phyloP scores from a whole-genome alignment of 1,140 invertebrate genomes.

The Lordiphosa mommai region DNA sequence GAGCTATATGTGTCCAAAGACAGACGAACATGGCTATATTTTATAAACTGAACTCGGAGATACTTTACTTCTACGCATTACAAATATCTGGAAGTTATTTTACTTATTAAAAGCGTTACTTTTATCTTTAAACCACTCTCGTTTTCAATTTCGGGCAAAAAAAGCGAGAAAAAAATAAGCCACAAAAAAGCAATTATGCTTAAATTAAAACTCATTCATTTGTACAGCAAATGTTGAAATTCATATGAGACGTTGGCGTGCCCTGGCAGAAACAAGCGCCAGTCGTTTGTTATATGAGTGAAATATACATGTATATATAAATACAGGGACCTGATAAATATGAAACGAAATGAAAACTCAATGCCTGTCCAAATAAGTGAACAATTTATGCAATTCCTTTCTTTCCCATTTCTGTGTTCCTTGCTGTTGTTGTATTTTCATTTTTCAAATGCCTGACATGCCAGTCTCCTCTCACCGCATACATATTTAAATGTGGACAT shows the following conservation, averaged over 20 bases:
- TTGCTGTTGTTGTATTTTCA: background rate
- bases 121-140: background rate
- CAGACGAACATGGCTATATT: no score
- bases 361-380: constrained; percentile 66
- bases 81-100: no score
- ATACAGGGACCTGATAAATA: constrained; percentile 13
- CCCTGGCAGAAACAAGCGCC: constrained; percentile 2
- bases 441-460: constrained; percentile 8
- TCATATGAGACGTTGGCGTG: constrained; percentile 48
- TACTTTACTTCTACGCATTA: no score
- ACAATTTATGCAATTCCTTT: constrained; percentile 63
- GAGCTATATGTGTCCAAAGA: no score
- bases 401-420: constrained; percentile 5
- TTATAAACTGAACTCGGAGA: no score
- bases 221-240: constrained; percentile 57
- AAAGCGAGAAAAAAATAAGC: constrained; percentile 32
- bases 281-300: constrained; percentile 38
- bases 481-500: constrained; percentile 20
- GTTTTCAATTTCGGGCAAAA: constrained; percentile 22
- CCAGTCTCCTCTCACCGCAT: background rate
- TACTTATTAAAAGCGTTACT: no score
- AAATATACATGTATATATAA: constrained; percentile 1
- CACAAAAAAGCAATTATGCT: constrained; percentile 73
- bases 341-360: constrained; percentile 59
- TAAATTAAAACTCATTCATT: constrained; percentile 78